Evolutionary conservation across 2,888 invertebrate species (phyloP), one percentile per base, ranked within the genome.

Genomic region (Drosophila acutilabella): DNA sequence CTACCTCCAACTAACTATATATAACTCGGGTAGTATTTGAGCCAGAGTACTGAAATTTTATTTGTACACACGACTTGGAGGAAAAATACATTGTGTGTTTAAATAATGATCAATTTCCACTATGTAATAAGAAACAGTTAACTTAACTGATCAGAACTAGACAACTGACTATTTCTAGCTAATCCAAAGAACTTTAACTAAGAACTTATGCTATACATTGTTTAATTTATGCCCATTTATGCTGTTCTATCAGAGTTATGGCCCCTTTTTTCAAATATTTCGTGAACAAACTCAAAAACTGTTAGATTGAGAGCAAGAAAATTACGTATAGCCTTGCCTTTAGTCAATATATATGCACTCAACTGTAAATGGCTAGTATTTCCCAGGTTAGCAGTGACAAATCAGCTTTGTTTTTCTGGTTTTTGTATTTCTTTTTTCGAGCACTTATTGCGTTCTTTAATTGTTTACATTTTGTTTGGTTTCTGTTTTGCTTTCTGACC

Each of bases 391-490:
- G 20, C 44, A 44, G 54, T 56, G 54, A 56, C 54, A 56, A 56
- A 56, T 56, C 33, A 33, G 44, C 54, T 6, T 14, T 20, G 14
- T 30, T 47, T n/a, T 16, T 36, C 13, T 8, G 8, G 3, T 20
- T 20, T 20, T 20, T 20, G 20, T 20, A 20, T 20, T 13, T 33
- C 2, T 50, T 14, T 36, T n/a, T 7, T 4, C 16, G 13, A 20
- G 18, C 50, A 18, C 6, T 18, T 18, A 23, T 14, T 62, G 18
- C 23, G 47, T 54, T 61, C 44, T 50, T 50, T 47, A 56, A 53
- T 60, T 75, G 66, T 66, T 75, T 57, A 57, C 62, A 4, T 64
- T 53, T 64, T 52, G 52, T 47, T 75, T 50, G 48, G 45, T 61
- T 64, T 77, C 41, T 51, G 58, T 66, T 72, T 60, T 66, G 65